These are phyloP conservation scores for Stegophylla sp. DNA, from an alignment of 2,888 invertebrate species.

Conservation along the genomic window DNA sequence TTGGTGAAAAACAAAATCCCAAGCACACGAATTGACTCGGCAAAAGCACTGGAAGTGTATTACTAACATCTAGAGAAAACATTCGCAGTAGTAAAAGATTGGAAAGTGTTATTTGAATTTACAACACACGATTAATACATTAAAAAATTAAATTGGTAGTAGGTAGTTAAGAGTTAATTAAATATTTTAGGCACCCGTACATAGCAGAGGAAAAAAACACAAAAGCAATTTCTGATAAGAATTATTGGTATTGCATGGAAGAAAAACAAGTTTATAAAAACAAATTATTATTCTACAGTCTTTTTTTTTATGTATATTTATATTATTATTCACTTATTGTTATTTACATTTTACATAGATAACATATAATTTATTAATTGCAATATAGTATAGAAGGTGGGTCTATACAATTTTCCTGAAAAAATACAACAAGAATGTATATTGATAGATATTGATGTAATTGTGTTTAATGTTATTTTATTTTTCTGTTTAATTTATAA, in stretches of 20 bases:
- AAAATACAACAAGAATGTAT: too few relatives aligned
- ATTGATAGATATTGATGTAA: too few relatives aligned
- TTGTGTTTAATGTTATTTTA: too few relatives aligned
- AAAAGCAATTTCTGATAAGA: conserved; percentile 47
- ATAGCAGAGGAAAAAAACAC: conserved; percentile 34
- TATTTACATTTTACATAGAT: too few relatives aligned
- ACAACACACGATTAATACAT: conserved; percentile 1
- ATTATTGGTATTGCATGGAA: conserved; percentile 31
- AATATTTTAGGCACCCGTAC: conserved; percentile 49
- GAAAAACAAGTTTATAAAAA: conserved; percentile 30
- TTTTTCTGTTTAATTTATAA: too few relatives aligned
- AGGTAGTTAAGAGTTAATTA: conserved; percentile 35
- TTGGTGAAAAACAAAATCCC: neutral
- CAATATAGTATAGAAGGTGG: too few relatives aligned
- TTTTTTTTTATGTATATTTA: neutral
- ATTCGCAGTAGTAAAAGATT: neutral
- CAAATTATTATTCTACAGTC: neutral
- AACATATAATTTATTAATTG: too few relatives aligned
- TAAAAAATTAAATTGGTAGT: neutral
- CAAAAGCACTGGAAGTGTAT: neutral
- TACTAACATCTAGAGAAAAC: conserved; percentile 8
- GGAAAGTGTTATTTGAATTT: neutral
- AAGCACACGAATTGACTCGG: neutral
- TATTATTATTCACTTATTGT: too few relatives aligned
- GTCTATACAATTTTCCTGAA: too few relatives aligned